Percentiles rank a stretch among this genome's conserved stretches.
phyloP scores from a whole-genome alignment of 2,888 invertebrate species.

The Pachycephus smyrnensis region DNA sequence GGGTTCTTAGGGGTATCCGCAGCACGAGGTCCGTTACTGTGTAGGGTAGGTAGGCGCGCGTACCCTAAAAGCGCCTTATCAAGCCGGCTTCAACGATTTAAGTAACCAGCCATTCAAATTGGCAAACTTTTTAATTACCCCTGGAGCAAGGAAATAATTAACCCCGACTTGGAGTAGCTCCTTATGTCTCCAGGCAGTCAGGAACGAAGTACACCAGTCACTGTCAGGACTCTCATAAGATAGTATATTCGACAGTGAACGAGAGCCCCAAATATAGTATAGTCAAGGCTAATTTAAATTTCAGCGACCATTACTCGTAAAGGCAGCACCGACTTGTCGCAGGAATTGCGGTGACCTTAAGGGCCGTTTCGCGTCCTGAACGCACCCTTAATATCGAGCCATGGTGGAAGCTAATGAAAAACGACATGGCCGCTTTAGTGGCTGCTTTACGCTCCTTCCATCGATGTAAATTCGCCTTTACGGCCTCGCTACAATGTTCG shows the following conservation, averaged over 20 bases:
- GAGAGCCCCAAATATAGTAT: neutral
- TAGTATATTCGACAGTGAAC: neutral
- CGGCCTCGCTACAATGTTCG: neutral
- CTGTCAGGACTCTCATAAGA: neutral
- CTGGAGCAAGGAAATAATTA: constrained; percentile 13
- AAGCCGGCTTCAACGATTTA: constrained; percentile 7
- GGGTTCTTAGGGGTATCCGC: too few species aligned
- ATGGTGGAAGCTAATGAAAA: neutral
- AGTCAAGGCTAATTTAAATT: neutral
- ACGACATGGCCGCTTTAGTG: neutral
- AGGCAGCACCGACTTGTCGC: neutral
- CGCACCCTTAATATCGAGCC: neutral
- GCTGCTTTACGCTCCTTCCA: neutral
- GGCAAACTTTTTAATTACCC: constrained; percentile 50
- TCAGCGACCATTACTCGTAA: neutral
- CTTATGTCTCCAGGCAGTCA: neutral
- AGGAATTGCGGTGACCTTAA: neutral
- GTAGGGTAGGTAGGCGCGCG: neutral
- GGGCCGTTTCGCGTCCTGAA: neutral
- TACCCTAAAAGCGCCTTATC: constrained; percentile 14
- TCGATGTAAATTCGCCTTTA: neutral
- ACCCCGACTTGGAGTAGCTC: neutral
- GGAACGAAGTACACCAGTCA: neutral
- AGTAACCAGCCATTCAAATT: constrained; percentile 30
- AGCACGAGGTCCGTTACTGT: neutral